Evolutionary conservation across 2,113 vertebrate species (phyloP).

Genomic region (Tenebrosternarchus preto): DNA sequence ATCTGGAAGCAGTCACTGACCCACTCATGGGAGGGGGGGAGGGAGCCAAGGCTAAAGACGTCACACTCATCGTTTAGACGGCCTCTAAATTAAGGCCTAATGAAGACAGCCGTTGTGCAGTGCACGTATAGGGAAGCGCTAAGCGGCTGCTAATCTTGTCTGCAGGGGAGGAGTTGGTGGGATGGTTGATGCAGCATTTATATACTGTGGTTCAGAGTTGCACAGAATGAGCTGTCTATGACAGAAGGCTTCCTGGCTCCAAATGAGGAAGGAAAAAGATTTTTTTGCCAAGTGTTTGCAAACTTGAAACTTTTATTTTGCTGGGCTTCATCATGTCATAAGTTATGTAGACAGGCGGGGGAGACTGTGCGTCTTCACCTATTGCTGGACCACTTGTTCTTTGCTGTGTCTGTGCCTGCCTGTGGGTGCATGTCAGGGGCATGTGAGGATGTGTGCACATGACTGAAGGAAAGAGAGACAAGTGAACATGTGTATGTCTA

Average conservation of each 20-base stretch:
- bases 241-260: too few relatives aligned
- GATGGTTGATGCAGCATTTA: neutral
- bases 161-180: neutral
- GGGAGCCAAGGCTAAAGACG: neutral
- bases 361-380: too few relatives aligned
- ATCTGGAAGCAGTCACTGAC: neutral
- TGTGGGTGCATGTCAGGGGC: too few relatives aligned
- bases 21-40: neutral
- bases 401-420: neutral
- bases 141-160: neutral
- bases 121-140: neutral
- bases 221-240: too few relatives aligned
- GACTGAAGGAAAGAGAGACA: slow-evolving; percentile 41
- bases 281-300: too few relatives aligned
- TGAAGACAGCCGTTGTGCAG: neutral
- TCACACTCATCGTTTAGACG: neutral
- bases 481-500: neutral
- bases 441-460: too few relatives aligned
- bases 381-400: too few relatives aligned
- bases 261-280: too few relatives aligned
- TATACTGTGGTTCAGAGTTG: neutral
- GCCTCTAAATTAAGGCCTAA: slow-evolving; percentile 12
- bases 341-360: too few relatives aligned
- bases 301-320: too few relatives aligned
- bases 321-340: too few relatives aligned